Evolutionary conservation across 1,140 invertebrate species (phyloP), one percentile per base, ranked within the genome.

Genomic region (Sitophilus oryzae): DNA sequence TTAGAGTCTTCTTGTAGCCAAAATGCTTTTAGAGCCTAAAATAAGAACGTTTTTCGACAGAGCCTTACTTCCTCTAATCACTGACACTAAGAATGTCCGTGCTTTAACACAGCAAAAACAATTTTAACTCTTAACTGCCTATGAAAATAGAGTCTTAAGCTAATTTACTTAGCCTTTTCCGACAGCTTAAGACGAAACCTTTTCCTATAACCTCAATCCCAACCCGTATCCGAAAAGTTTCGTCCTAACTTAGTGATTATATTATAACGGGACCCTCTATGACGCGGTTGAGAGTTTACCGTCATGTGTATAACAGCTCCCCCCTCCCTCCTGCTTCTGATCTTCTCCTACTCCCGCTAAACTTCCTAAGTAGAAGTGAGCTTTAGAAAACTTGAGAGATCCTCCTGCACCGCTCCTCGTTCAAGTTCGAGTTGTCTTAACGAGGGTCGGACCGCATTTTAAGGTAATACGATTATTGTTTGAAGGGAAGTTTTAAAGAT

Each of bases 381-480:
- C 35, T 49, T 49, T 18, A 30, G 25, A 49, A 49, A 49, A 49
- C 30, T 49, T 22, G 11, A 49, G 47, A 49, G 38, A 16, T 18
- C 47, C 15, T 25, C 36, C 15, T n/a, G n/a, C n/a, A n/a, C n/a
- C n/a, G n/a, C n/a, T n/a, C n/a, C n/a, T n/a, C n/a, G n/a, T n/a
- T 22, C 19, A 30, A 49, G 19, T 40, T 49, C 47, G 22, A 25
- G 47, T 49, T 40, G 37, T 22, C 40, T 20, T 49, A 49, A 38
- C 35, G 36, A 49, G 47, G 36, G 35, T 40, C 35, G 47, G 11
- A 40, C 47, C 36, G 36, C 35, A 30, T 40, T 49, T 37, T 38
- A 49, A 49, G 47, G 36, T 49, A 49, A 49, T 49, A 37, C 18
- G 35, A 49, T 49, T 49, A 49, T 49, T 49, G 36, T 49, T 49